Evolutionary conservation across 2,113 vertebrate species (phyloP), one percentile per base, ranked within the genome.

Genomic region (Antigone vipio): DNA sequence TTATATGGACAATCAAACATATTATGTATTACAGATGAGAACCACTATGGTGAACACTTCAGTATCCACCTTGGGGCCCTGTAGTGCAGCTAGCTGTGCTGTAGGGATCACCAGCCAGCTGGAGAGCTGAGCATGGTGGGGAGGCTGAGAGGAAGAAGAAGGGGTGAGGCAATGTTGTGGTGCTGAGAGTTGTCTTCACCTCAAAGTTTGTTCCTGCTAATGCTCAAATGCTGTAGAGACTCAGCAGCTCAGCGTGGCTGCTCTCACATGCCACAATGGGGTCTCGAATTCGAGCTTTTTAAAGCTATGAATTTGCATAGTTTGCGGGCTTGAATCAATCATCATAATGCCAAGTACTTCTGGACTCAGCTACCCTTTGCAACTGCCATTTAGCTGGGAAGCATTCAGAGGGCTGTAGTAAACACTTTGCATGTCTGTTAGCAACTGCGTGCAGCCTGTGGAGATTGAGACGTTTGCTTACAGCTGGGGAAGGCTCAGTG

Each of bases 371-470:
- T 80, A 13, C 38, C 17, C 76, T 84, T 86, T 78, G 50, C 86
- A 81, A 26, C 66, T 73, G 38, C 38, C 23, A 3, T 63, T 83
- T 59, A 84, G 35, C 53, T 4, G 2, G 55, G 72, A 80, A 83
- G 83, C 52, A 38, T 45, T 72, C 49, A 50, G 82, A 66, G 55
- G 47, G 24, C 53, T 1, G 2, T 20, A 74, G 63, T 35, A 66
- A 74, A 67, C 30, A 30, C 53, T 69, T 52, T 2, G 7, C 0
- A 0, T 64, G 59, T 56, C 53, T 89, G 16, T 72, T 50, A 56
- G 30, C 0, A 0, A 24, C 32, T 22, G 2, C 4, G 1, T 64
- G 62, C 49, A 69, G 78, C 34, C 74, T 79, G 11, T 35, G 24
- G 35, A 68, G 50, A 50, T 1, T 9, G 38, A 73, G 42, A 55